Evolutionary conservation across 1,140 invertebrate genomes (phyloP).

Genomic region (Drosophila obscura): DNA sequence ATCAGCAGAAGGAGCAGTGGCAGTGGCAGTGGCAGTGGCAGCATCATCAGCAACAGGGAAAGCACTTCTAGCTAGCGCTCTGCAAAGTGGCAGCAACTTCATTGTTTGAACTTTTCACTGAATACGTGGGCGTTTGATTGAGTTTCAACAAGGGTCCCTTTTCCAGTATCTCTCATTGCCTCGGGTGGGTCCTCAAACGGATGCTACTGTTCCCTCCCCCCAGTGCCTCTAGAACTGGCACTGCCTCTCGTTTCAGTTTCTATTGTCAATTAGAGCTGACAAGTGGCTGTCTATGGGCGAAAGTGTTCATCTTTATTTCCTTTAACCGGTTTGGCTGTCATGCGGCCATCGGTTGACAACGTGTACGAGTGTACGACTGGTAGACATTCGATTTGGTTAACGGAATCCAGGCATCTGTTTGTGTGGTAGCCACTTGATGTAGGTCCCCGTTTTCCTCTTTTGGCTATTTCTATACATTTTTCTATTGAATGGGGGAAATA

Average conservation of each 20-base stretch:
- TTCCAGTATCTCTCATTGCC: slow-evolving; percentile 12
- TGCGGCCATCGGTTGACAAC: slow-evolving; percentile 30
- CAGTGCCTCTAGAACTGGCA: background rate
- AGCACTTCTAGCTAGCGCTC: slow-evolving; percentile 26
- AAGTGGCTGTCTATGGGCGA: slow-evolving; percentile 47
- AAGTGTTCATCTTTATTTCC: slow-evolving; percentile 46
- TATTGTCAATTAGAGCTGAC: slow-evolving; percentile 62
- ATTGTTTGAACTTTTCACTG: slow-evolving; percentile 78
- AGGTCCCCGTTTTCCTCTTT: background rate
- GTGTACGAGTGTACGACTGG: no score
- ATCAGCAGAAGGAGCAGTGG: background rate
- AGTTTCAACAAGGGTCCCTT: slow-evolving; percentile 53
- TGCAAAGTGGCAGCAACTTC: slow-evolving; percentile 54
- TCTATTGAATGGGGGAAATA: no score
- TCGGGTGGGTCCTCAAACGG: slow-evolving; percentile 12
- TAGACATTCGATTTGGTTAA: slow-evolving; percentile 19
- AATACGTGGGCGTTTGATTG: slow-evolving; percentile 71
- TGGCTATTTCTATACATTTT: no score
- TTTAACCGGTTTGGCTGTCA: slow-evolving; percentile 5
- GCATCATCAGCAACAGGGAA: slow-evolving; percentile 46
- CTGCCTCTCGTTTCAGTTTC: slow-evolving; percentile 24
- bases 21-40: slow-evolving; percentile 26
- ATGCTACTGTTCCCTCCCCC: background rate
- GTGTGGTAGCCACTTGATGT: no score
- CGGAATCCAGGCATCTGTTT: background rate